A percentile compares a stretch with the other conserved stretches of the same genome.
Evolutionary conservation across 2,113 vertebrate species (phyloP).

Genomic region (Henicopernis longicauda): DNA sequence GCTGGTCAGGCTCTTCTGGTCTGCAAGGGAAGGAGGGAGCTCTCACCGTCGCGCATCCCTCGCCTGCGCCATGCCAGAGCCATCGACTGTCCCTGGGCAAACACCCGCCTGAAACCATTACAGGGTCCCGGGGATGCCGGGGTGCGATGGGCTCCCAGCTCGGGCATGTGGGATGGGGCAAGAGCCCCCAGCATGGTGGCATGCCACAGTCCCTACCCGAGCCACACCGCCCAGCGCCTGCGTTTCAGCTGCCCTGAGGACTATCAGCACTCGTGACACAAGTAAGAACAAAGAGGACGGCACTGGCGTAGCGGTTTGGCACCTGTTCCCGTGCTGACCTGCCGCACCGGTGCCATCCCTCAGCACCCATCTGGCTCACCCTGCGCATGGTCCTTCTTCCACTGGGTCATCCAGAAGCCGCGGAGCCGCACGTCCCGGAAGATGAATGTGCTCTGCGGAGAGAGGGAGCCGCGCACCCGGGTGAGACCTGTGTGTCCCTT

Average conservation of each 20-base stretch:
- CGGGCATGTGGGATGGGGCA: accelerated
- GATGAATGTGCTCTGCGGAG: conserved; percentile 87
- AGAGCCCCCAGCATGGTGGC: background rate
- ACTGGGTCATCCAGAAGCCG: conserved; percentile 95
- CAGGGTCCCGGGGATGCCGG: accelerated
- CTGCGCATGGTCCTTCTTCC: conserved; percentile 80
- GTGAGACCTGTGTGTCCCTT: accelerated
- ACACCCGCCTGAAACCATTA: accelerated
- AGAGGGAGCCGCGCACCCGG: background rate
- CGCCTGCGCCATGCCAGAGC: accelerated
- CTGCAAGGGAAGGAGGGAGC: conserved; percentile 26
- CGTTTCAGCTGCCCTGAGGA: background rate
- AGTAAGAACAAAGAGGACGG: accelerated
- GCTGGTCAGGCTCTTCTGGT: conserved; percentile 30
- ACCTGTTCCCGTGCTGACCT: accelerated
- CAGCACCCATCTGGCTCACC: conserved; percentile 67
- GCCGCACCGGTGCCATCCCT: accelerated
- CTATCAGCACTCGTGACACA: background rate
- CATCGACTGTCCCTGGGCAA: accelerated
- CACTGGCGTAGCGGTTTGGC: accelerated
- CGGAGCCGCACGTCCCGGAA: conserved; percentile 87
- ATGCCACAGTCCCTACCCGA: accelerated
- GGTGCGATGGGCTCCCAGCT: background rate
- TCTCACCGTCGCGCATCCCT: accelerated
- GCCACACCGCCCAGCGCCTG: accelerated